Base-by-base conservation (phyloP, 2,797 vertebrate species). In the Glossophaga mutica region DNA sequence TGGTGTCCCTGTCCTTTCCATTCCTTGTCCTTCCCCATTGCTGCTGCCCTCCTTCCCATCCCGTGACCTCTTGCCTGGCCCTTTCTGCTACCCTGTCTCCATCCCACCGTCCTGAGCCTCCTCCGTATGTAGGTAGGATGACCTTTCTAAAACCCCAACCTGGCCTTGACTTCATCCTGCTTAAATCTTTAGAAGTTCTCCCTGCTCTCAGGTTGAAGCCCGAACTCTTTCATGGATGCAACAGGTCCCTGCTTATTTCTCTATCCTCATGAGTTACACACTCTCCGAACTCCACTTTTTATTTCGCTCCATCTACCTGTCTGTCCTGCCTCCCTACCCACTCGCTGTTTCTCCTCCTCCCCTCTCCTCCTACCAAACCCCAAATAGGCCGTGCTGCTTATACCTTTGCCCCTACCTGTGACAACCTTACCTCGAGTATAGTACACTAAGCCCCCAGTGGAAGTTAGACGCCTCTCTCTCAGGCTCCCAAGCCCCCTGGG, bases 361-460 rank as follows among this genome's bases (percentile, higher is more conserved):
- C 8, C 6, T 37, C 5, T 48, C 48, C 59, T 77, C 59, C 4
- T n/a, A 1, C 26, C 52, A 74, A 37, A 39, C 11, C 22, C 48
- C n/a, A 3, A 11, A 19, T 9, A 37, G 24, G 21, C n/a, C 26
- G 0, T 18, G 21, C 22, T 14, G 14, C n/a, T 42, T 46, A 59
- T 0, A 15, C 6, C 10, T 55, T 50, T 2, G 19, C 50, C 59
- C 77, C 46, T 44, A 12, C 79, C n/a, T 86, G 0, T 34, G n/a
- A n/a, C 70, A 37, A 7, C 29, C 39, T 65, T 14, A 24, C 34
- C 3, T 3, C 39, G 16, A 1, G 3, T 0, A 12, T 7, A 10
- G 5, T 9, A 3, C 32, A 19, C 46, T 19, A 8, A 48, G 15
- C 19, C 14, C n/a, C 22, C 37, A 6, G 1, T 19, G 14, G 22